Evolutionary conservation across 2,888 invertebrate genomes (phyloP).

Genomic region (Chalcis sispes): DNA sequence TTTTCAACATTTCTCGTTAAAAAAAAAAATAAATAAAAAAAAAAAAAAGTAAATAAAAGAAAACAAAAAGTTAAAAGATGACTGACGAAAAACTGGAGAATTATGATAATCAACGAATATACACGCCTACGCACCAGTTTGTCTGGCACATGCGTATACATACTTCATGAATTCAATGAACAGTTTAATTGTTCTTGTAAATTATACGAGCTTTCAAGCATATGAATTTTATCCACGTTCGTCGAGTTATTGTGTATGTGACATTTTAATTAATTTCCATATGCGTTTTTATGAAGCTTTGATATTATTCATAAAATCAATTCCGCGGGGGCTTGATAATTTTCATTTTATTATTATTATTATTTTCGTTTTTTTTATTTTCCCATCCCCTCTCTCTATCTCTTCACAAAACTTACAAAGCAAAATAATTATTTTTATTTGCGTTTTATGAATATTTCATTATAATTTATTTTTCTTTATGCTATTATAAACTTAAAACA

Average conservation of each 20-base stretch:
- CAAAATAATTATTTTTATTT: no score
- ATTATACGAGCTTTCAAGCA: conserved; percentile 42
- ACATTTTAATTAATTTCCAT: conserved; percentile 52
- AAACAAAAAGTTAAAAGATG: conserved; percentile 6
- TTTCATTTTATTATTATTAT: background rate
- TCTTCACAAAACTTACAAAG: no score
- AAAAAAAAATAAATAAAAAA: conserved; percentile 19
- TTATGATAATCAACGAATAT: conserved; percentile 6
- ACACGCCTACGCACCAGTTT: conserved; percentile 9
- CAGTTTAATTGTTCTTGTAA: conserved; percentile 54
- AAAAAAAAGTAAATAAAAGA: background rate
- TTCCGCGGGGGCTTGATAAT: background rate
- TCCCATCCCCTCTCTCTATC: no score
- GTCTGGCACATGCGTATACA: conserved; percentile 22
- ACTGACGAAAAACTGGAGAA: conserved; percentile 14
- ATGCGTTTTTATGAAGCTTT: conserved; percentile 27
- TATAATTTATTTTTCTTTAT: conserved; percentile 1
- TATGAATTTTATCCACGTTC: conserved; percentile 39
- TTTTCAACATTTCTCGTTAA: background rate
- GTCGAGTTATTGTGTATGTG: conserved; percentile 36
- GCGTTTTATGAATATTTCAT: background rate
- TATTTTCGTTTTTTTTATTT: no score
- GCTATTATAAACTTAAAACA: background rate
- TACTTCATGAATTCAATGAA: conserved; percentile 53
- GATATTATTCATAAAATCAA: conserved; percentile 40